Evolutionary conservation across 2,888 invertebrate species (phyloP).

Genomic region (Agonopterix heracliana): DNA sequence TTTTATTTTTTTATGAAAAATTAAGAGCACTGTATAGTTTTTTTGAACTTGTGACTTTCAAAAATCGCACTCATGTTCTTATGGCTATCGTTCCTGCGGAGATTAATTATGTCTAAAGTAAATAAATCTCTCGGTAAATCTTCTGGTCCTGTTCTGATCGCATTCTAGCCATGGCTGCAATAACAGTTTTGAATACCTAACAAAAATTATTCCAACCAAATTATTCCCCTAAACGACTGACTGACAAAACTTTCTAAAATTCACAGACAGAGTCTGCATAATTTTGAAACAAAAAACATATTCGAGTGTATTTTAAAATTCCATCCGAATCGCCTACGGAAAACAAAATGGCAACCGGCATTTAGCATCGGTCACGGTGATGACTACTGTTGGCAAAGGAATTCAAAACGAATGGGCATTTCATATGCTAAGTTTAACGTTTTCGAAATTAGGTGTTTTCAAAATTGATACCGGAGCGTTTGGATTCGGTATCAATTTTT

Average conservation of each 20-base stretch:
- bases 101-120: no score
- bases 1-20: no score
- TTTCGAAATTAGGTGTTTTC: slow-evolving; percentile 19
- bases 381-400: slow-evolving; percentile 41
- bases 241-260: neutral
- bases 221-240: neutral
- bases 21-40: no score
- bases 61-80: no score
- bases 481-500: neutral
- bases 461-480: slow-evolving; percentile 3
- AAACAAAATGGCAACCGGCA: slow-evolving; percentile 45
- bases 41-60: no score
- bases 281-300: no score
- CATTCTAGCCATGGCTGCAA: no score
- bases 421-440: slow-evolving; percentile 32
- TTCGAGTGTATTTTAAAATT: slow-evolving; percentile 21
- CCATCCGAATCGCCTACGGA: slow-evolving; percentile 43
- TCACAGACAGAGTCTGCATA: neutral
- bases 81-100: no score
- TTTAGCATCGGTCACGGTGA: slow-evolving; percentile 39
- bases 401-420: slow-evolving; percentile 27
- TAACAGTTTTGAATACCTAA: neutral
- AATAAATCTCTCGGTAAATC: no score
- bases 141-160: no score
- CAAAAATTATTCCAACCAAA: neutral